Conservation (phyloP, 2,888 invertebrate genomes). For the Leptopilina syphax region DNA sequence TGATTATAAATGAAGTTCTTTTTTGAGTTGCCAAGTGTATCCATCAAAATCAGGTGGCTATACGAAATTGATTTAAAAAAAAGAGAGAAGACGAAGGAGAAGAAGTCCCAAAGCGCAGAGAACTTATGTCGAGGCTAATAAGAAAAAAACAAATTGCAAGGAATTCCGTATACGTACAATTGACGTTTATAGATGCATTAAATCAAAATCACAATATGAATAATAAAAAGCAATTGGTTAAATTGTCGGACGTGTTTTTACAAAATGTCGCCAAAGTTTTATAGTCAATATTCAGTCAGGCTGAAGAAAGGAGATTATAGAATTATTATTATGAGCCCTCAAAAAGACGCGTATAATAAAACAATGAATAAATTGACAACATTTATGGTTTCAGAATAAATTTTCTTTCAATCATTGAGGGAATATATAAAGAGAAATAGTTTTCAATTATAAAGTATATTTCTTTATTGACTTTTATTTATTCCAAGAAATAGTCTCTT, state of each 20-base stretch:
- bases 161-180: conserved; percentile 36
- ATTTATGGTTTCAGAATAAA: no score
- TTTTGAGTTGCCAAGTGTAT: conserved; percentile 24
- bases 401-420: no score
- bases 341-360: no score
- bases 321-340: no score
- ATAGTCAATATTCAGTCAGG: no score
- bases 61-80: background rate
- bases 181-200: conserved; percentile 46
- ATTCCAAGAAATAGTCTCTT: no score
- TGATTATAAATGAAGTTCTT: conserved; percentile 39
- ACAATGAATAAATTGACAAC: no score
- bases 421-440: no score
- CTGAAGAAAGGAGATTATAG: no score
- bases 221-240: conserved; percentile 41
- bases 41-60: conserved; percentile 1
- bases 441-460: no score
- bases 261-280: background rate
- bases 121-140: background rate
- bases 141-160: conserved; percentile 14
- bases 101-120: background rate
- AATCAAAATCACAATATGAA: conserved; percentile 49
- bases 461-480: no score
- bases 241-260: conserved; percentile 12
- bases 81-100: background rate